phyloP scores from a whole-genome alignment of 2,113 vertebrate genomes.

The Nothoprocta perdicaria region DNA sequence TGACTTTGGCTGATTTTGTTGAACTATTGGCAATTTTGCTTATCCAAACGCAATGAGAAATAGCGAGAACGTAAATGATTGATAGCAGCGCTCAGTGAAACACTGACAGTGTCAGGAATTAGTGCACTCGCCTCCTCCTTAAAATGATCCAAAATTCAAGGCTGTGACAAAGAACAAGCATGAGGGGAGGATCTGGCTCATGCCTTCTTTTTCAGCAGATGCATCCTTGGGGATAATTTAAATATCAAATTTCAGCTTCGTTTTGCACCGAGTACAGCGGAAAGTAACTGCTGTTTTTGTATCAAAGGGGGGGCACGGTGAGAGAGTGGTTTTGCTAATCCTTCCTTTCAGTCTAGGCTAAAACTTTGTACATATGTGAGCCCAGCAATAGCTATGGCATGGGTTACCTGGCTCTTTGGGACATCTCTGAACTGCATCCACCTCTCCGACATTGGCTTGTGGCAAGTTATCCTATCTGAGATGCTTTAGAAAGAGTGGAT shows the following conservation, averaged over 20 bases:
- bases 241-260: constrained; percentile 77
- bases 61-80: constrained; percentile 38
- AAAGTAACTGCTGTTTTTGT: constrained; percentile 71
- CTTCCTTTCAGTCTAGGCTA: constrained; percentile 44
- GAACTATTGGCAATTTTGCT: constrained; percentile 18
- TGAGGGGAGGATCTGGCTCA: constrained; percentile 72
- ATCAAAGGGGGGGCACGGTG: constrained; percentile 40
- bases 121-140: constrained; percentile 8
- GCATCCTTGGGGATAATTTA: constrained; percentile 78
- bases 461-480: constrained; percentile 53
- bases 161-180: constrained; percentile 67
- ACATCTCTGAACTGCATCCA: constrained; percentile 53
- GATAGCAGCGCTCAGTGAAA: constrained; percentile 41
- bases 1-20: constrained; percentile 41
- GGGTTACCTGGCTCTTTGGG: constrained; percentile 57
- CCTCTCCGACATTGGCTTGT: constrained; percentile 52
- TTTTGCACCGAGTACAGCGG: constrained; percentile 69
- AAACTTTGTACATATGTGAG: constrained; percentile 33
- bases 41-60: constrained; percentile 28
- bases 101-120: constrained; percentile 37
- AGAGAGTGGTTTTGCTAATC: constrained; percentile 46
- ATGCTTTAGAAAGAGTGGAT: background rate
- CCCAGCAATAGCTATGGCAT: constrained; percentile 48
- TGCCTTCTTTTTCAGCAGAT: constrained; percentile 74
- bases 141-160: constrained; percentile 69